Conservation (phyloP, 2,888 invertebrate species). For the Psylliodes chrysocephalus region DNA sequence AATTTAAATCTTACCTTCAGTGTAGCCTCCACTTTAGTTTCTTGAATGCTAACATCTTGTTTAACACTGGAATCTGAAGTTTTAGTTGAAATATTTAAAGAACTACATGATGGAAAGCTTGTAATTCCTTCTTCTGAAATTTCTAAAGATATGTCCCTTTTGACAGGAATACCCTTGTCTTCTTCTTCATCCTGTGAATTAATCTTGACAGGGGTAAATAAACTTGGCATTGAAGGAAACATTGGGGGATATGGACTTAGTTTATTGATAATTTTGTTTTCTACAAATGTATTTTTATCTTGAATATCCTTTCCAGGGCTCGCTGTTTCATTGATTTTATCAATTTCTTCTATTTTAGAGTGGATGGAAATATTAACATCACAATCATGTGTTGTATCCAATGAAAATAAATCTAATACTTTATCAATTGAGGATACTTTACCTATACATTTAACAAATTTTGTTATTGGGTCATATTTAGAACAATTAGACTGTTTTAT, state of each 20-base stretch:
- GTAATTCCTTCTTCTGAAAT: conserved; percentile 45
- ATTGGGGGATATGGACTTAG: conserved; percentile 44
- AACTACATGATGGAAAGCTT: conserved; percentile 41
- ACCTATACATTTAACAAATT: conserved; percentile 38
- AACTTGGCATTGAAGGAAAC: conserved; percentile 61
- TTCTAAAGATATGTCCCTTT: conserved; percentile 25
- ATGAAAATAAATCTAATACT: conserved; percentile 28
- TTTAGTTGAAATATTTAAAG: conserved; percentile 28
- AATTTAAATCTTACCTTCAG: conserved; percentile 1
- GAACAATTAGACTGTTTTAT: not conserved
- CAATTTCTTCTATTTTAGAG: too few relatives aligned
- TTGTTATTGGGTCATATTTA: conserved; percentile 36
- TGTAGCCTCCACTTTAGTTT: conserved; percentile 4
- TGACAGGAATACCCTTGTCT: not conserved
- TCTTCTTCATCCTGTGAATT: conserved; percentile 17
- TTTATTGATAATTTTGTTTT: not conserved
- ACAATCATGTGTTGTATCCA: not conserved
- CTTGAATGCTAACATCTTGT: not conserved
- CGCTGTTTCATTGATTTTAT: not conserved
- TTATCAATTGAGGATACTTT: conserved; percentile 28
- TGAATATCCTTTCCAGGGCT: too few relatives aligned
- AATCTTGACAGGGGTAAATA: conserved; percentile 52
- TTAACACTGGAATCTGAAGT: conserved; percentile 41
- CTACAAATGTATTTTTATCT: not conserved
- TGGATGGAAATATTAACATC: not conserved